phyloP scores from a whole-genome alignment of 2,888 invertebrate species.

The Caenorhabditis sinica region DNA sequence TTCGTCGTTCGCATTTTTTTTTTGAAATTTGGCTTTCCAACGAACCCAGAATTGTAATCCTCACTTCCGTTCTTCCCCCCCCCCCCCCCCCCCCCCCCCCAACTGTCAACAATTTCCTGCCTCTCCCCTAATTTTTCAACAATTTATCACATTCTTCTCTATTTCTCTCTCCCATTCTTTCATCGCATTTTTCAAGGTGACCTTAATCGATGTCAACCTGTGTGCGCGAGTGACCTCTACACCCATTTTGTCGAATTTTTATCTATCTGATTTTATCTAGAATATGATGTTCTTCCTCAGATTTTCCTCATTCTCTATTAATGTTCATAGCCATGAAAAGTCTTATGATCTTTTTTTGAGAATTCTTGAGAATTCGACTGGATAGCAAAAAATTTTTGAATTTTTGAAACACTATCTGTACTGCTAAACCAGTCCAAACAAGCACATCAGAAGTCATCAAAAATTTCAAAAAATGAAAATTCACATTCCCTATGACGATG shows the following conservation, averaged over 20 bases:
- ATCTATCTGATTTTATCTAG: slow-evolving; percentile 5
- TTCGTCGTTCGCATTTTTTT: too few species aligned
- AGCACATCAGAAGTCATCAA: neutral
- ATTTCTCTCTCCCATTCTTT: neutral
- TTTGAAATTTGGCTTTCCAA: too few species aligned
- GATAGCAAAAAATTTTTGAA: too few species aligned
- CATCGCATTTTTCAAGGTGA: slow-evolving; percentile 19
- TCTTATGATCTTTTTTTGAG: too few species aligned
- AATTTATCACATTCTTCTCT: slow-evolving; percentile 5
- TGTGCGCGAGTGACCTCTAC: slow-evolving; percentile 32
- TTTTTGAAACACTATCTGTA: too few species aligned
- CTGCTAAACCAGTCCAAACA: too few species aligned
- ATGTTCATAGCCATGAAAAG: too few species aligned
- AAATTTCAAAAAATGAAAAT: neutral
- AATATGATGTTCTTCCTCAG: neutral
- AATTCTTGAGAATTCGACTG: too few species aligned
- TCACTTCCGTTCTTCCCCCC: too few species aligned
- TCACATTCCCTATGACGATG: neutral
- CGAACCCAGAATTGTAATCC: too few species aligned
- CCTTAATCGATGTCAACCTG: slow-evolving; percentile 47
- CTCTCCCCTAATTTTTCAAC: slow-evolving; percentile 11
- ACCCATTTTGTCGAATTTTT: slow-evolving; percentile 15
- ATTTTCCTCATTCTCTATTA: neutral
- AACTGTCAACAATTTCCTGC: neutral
- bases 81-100: too few species aligned